Percentiles rank a stretch among this genome's conserved stretches.
Conservation (phyloP, 2,888 invertebrate genomes). For the Adineta ricciae region DNA sequence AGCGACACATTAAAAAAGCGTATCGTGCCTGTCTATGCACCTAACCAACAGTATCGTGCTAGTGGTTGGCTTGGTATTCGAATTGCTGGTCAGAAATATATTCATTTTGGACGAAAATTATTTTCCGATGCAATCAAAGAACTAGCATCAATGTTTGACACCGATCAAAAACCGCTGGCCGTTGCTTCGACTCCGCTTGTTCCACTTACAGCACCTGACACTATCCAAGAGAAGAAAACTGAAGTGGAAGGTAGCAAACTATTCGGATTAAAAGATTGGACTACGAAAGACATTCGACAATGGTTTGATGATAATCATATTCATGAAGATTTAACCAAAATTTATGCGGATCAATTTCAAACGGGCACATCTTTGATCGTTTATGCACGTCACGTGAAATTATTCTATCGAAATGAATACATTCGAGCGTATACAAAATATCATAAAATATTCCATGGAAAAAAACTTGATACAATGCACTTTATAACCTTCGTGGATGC, state of each 20-base stretch:
- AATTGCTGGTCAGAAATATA: constrained; percentile 3
- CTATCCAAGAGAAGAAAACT: not conserved
- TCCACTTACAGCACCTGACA: no score
- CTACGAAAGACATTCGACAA: not conserved
- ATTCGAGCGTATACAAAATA: not conserved
- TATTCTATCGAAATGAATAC: not conserved
- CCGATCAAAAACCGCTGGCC: not conserved
- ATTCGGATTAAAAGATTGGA: not conserved
- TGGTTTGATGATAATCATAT: not conserved
- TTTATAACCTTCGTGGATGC: not conserved
- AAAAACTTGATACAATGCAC: not conserved
- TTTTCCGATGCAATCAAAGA: not conserved
- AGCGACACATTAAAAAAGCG: not conserved
- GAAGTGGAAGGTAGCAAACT: not conserved
- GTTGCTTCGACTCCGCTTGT: no score
- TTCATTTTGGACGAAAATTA: not conserved
- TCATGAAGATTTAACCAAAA: not conserved
- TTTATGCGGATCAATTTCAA: not conserved
- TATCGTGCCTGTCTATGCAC: not conserved
- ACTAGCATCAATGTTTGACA: not conserved
- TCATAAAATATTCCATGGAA: not conserved
- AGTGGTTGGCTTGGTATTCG: constrained; percentile 8
- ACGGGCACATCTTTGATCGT: not conserved
- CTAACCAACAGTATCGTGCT: not conserved
- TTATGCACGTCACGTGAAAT: not conserved